Evolutionary conservation across 2,797 vertebrate genomes (phyloP).

Genomic region (Pantherophis vulpinus): DNA sequence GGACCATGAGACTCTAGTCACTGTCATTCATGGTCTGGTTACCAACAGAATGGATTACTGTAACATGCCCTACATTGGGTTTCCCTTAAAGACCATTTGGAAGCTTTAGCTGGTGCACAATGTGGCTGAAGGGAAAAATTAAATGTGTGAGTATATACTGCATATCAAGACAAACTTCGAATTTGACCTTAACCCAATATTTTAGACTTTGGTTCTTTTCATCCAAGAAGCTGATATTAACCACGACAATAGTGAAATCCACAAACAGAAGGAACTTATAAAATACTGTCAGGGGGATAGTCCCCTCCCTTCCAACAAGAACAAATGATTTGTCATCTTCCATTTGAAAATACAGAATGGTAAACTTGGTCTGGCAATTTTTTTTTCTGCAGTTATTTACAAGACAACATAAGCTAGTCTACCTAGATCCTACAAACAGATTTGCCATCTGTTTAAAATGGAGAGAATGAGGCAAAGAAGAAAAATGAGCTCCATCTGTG

Average conservation of each 20-base stretch:
- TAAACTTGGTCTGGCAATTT: neutral
- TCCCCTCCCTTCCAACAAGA: neutral
- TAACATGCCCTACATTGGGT: neutral
- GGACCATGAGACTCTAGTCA: neutral
- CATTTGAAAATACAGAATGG: neutral
- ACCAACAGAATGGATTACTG: too few species aligned
- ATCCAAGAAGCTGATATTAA: neutral
- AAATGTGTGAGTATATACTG: neutral
- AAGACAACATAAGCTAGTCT: slow-evolving; percentile 2
- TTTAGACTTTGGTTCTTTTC: neutral
- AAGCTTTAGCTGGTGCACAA: neutral
- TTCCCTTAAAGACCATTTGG: neutral
- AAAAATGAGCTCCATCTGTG: slow-evolving; percentile 34
- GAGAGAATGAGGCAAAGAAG: slow-evolving; percentile 21
- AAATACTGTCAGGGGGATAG: too few species aligned
- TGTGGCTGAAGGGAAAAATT: neutral
- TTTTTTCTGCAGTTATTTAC: neutral
- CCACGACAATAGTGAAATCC: neutral
- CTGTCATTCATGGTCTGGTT: neutral
- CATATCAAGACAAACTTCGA: neutral
- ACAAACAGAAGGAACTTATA: neutral
- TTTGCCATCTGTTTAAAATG: slow-evolving; percentile 32
- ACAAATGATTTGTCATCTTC: neutral
- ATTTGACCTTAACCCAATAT: neutral
- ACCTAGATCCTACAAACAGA: slow-evolving; percentile 14